Evolutionary conservation across 2,113 vertebrate species (phyloP).

Genomic region (Tychaedon coryphoeus): DNA sequence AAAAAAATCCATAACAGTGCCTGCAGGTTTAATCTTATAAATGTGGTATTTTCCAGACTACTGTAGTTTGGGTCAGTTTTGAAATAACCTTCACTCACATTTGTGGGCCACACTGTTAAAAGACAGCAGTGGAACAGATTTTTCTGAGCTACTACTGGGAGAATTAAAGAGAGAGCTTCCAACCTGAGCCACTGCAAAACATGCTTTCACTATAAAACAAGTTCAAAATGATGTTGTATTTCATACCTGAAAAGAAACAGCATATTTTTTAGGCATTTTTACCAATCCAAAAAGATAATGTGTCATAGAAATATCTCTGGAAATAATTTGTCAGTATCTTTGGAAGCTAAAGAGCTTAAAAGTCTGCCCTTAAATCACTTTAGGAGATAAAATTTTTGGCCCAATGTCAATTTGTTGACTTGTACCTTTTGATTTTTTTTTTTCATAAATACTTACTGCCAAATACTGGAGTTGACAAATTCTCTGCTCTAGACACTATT

Average conservation of each 20-base stretch:
- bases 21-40: neutral
- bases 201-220: neutral
- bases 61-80: neutral
- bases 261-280: neutral
- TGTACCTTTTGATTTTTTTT: neutral
- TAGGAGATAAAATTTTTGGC: neutral
- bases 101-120: neutral
- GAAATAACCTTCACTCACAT: neutral
- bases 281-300: neutral
- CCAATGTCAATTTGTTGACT: neutral
- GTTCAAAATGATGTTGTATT: neutral
- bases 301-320: neutral
- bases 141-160: neutral
- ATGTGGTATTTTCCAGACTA: neutral
- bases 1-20: neutral
- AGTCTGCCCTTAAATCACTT: neutral
- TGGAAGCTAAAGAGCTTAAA: neutral
- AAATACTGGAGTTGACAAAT: conserved; percentile 82
- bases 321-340: neutral
- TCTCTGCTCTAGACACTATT: conserved; percentile 87
- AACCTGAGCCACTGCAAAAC: neutral
- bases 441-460: conserved; percentile 83
- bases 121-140: neutral
- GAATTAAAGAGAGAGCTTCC: neutral
- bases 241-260: neutral